Conservation (phyloP, 2,888 invertebrate genomes). For the Elysia crispata region DNA sequence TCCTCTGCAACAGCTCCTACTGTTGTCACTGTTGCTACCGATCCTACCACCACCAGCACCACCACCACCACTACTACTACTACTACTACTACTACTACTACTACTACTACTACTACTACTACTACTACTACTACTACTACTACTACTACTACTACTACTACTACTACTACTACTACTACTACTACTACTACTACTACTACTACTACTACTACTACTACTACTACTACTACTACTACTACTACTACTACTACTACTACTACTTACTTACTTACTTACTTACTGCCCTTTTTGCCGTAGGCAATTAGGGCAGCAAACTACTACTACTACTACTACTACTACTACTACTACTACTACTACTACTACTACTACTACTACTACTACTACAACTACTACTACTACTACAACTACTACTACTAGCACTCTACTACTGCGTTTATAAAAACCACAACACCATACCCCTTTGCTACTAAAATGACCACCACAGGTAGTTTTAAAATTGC, state of each 20-base stretch:
- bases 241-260: slow-evolving; percentile 35
- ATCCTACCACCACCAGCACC: no score
- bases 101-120: slow-evolving; percentile 34
- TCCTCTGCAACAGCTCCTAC: no score
- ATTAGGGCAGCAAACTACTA: no score
- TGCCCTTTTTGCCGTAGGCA: no score
- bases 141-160: slow-evolving; percentile 33
- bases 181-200: slow-evolving; percentile 24
- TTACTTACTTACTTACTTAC: no score
- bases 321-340: no score
- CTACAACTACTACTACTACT: no score
- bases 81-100: slow-evolving; percentile 28
- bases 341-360: no score
- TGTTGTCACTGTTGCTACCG: not conserved
- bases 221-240: slow-evolving; percentile 34
- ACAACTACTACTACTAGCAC: no score
- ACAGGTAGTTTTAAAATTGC: no score
- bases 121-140: slow-evolving; percentile 16
- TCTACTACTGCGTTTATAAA: not conserved
- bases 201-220: slow-evolving; percentile 24
- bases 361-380: no score
- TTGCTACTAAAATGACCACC: no score
- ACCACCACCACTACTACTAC: slow-evolving; percentile 1
- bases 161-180: slow-evolving; percentile 37
- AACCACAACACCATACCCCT: not conserved